phyloP scores from a whole-genome alignment of 2,113 vertebrate genomes.

The Poeciliopsis prolifica region DNA sequence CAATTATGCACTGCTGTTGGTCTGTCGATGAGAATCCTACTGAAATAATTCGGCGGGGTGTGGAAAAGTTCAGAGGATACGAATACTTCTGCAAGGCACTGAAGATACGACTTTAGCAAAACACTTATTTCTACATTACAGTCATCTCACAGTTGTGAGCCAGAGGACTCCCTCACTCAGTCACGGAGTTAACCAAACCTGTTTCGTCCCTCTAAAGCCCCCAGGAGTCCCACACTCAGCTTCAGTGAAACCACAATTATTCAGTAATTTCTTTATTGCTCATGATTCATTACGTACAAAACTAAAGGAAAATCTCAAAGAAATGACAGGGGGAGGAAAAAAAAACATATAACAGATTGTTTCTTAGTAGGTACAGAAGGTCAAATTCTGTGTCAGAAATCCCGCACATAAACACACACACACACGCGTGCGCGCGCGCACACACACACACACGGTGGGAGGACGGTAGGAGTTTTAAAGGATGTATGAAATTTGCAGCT shows the following conservation, averaged over 20 bases:
- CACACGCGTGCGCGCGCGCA: constrained; percentile 9
- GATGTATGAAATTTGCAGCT: constrained; percentile 32
- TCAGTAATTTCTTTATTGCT: constrained; percentile 59
- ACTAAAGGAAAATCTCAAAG: constrained; percentile 45
- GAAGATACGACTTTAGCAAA: background rate
- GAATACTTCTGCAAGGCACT: background rate
- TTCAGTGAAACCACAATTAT: constrained; percentile 2
- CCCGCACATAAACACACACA: constrained; percentile 4
- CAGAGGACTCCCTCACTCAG: background rate
- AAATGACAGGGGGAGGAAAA: constrained; percentile 7
- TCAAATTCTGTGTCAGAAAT: constrained; percentile 20
- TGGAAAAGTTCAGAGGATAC: background rate
- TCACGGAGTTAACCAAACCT: background rate
- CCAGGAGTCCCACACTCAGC: background rate
- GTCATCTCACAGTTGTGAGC: constrained; percentile 4
- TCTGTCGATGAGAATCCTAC: background rate
- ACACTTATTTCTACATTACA: background rate
- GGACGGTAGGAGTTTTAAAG: constrained; percentile 9
- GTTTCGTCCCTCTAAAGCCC: background rate
- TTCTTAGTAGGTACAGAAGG: constrained; percentile 20
- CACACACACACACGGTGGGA: constrained; percentile 3
- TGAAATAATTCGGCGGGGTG: background rate
- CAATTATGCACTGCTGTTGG: background rate
- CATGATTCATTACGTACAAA: constrained; percentile 59
- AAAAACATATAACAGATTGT: constrained; percentile 29